These are phyloP conservation scores for Zosterops hypoxanthus DNA, from an alignment of 2,113 vertebrate genomes.

Conservation along the genomic window DNA sequence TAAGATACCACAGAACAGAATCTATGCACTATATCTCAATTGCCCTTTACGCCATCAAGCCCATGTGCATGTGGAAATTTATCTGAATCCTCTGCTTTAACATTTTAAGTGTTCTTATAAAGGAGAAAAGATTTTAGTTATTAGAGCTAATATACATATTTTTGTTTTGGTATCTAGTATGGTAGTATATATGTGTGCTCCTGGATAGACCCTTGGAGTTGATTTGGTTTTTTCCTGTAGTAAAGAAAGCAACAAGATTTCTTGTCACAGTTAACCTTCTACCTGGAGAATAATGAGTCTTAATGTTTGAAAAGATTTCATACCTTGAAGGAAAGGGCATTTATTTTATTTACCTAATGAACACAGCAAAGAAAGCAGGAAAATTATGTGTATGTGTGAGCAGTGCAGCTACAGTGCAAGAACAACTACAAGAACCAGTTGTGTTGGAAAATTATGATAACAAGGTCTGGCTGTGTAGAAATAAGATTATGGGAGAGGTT, in stretches of 20 bases:
- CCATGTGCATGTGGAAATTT: background rate
- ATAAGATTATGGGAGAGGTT: background rate
- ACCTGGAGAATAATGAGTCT: background rate
- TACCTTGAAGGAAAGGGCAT: background rate
- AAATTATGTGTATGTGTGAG: background rate
- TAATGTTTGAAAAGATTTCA: background rate
- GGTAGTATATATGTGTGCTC: background rate
- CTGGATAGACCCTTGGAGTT: background rate
- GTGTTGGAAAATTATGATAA: background rate
- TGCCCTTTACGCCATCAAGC: background rate
- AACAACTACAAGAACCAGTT: background rate
- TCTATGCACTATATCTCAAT: background rate
- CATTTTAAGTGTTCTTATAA: fast-evolving
- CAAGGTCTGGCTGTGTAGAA: background rate
- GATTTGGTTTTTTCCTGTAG: background rate
- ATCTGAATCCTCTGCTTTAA: background rate
- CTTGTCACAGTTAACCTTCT: background rate
- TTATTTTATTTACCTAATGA: background rate
- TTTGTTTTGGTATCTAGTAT: background rate
- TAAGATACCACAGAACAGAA: background rate
- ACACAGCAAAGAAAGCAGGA: background rate
- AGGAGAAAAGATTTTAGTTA: background rate
- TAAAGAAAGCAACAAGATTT: background rate
- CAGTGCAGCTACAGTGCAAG: background rate
- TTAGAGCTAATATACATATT: background rate